Evolutionary conservation across 2,797 vertebrate species (phyloP).

Genomic region (Carapus acus): DNA sequence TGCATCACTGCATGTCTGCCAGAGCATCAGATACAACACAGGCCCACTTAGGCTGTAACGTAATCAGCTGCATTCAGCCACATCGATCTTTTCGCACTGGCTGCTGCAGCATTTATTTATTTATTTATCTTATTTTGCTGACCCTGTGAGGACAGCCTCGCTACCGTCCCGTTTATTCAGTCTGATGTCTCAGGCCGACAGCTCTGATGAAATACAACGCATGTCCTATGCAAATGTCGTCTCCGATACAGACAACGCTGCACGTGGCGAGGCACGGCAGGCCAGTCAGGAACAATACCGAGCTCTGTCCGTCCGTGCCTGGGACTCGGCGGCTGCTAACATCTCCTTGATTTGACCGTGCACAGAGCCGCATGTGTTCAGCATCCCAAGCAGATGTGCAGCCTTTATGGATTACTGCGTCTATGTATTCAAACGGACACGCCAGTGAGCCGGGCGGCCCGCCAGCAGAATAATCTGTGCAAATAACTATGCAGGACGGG

Average conservation of each 20-base stretch:
- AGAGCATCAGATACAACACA: neutral
- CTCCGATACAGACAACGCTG: slow-evolving; percentile 31
- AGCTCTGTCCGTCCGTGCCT: slow-evolving; percentile 42
- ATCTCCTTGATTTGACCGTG: slow-evolving; percentile 61
- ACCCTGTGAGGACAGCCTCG: slow-evolving; percentile 29
- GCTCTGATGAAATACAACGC: slow-evolving; percentile 37
- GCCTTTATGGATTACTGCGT: slow-evolving; percentile 45
- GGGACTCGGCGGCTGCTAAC: slow-evolving; percentile 42
- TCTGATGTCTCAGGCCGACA: slow-evolving; percentile 24
- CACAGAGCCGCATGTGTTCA: slow-evolving; percentile 57
- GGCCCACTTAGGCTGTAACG: neutral
- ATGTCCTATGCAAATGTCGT: slow-evolving; percentile 52
- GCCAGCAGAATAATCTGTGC: slow-evolving; percentile 50
- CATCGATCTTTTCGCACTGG: neutral
- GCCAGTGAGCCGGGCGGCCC: slow-evolving; percentile 30
- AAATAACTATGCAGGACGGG: slow-evolving; percentile 45
- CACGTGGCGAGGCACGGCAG: slow-evolving; percentile 34
- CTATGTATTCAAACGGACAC: slow-evolving; percentile 45
- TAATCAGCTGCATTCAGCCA: slow-evolving; percentile 4
- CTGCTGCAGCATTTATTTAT: slow-evolving; percentile 2
- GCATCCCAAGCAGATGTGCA: slow-evolving; percentile 64
- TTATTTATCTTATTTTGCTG: too few species aligned
- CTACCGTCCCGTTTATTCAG: slow-evolving; percentile 23
- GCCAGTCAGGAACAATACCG: slow-evolving; percentile 49
- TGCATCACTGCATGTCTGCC: neutral